A percentile compares a stretch with the other conserved stretches of the same genome.
phyloP scores from a whole-genome alignment of 2,113 vertebrate genomes.

The Egretta garzetta region DNA sequence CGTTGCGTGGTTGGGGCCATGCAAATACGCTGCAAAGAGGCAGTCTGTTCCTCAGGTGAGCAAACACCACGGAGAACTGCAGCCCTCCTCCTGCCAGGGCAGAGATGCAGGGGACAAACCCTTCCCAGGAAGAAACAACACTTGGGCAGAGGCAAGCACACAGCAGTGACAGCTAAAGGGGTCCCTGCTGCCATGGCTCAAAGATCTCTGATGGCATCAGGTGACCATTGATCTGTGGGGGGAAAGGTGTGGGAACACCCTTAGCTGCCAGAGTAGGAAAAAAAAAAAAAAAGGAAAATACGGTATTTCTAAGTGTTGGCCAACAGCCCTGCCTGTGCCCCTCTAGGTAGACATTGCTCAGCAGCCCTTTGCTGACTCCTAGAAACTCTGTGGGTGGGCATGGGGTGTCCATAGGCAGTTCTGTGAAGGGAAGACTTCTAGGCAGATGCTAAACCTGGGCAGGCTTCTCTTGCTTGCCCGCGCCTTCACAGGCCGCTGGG shows the following conservation, averaged over 20 bases:
- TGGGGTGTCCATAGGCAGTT: neutral
- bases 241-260: neutral
- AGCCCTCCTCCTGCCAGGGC: neutral
- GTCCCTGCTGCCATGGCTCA: neutral
- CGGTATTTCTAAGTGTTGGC: neutral
- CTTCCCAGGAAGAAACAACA: neutral
- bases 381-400: fast-evolving
- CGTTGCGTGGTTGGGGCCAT: neutral
- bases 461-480: neutral
- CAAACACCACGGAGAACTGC: neutral
- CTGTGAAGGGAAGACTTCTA: neutral
- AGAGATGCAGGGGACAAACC: neutral
- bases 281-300: neutral
- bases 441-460: too few species aligned
- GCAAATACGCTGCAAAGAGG: neutral
- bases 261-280: neutral
- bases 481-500: fast-evolving
- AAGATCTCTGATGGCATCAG: neutral
- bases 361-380: neutral
- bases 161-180: too few species aligned
- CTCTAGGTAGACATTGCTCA: neutral
- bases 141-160: fast-evolving
- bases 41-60: neutral
- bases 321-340: neutral
- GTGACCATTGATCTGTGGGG: neutral